Base-by-base conservation (phyloP, 1,140 invertebrate species). In the Heliconius congener region DNA sequence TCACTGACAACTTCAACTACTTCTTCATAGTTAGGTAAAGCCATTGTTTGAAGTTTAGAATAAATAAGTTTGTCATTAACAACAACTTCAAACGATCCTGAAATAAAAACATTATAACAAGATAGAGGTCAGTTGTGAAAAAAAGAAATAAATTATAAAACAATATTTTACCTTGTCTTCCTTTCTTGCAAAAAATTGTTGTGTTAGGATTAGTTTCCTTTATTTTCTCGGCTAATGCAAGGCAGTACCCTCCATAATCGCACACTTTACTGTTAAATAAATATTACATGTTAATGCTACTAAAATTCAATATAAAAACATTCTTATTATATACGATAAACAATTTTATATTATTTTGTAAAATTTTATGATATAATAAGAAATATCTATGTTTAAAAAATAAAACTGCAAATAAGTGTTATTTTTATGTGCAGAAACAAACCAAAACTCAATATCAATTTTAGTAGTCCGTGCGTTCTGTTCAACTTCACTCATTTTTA, bases 71-170 rank as follows among this genome's bases (percentile, higher is more conserved):
- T 93, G 60, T 95, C 95, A 90, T 97, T 96, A 19, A 97, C 93
- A 70, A 88, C 88, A 30, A 97, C 94, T 92, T 97, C 96, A 94
- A 97, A 97, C 4, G 96, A 96, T 76, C 95, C 96, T 96, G 90
- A 55, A 95, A 94, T 84, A 82, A 83, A 46, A 74, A 74, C 13
- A 46, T 46, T 16, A 46, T 46, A 46, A 46, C 11, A 46, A 46
- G 13, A 16, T 46, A 46, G 42, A 4, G 42, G 42, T 1, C 42
- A 46, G 42, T 46, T 13, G 42, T 3, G 3, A n/a, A 57, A n/a
- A n/a, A n/a, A 4, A 57, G n/a, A n/a, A n/a, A 9, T 55, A 55
- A 27, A 60, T 60, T 3, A 66, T 27, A 66, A 30, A 66, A 66
- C 11, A 66, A 30, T 50, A 16, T 1, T 73, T 86, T 93, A 96